Evolutionary conservation across 2,888 invertebrate genomes (phyloP).

Genomic region (Pachydiplax longipennis): DNA sequence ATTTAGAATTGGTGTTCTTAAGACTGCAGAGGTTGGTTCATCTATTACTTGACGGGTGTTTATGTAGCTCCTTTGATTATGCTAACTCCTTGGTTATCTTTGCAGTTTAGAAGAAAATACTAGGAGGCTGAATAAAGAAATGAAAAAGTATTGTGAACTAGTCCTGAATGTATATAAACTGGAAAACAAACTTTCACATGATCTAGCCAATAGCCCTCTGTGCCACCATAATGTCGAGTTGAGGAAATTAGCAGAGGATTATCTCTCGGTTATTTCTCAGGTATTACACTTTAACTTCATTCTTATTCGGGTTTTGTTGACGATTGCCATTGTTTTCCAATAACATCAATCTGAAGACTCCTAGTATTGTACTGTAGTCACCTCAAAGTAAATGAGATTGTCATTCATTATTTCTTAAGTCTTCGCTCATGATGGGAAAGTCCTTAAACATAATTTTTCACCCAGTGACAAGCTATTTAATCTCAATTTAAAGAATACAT

Average conservation of each 20-base stretch:
- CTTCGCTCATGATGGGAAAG: no score
- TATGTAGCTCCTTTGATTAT: background rate
- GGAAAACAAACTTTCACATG: constrained; percentile 59
- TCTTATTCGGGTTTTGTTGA: background rate
- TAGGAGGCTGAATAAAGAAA: constrained; percentile 58
- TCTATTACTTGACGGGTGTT: background rate
- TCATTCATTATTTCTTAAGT: no score
- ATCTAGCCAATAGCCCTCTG: constrained; percentile 58
- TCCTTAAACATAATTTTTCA: no score
- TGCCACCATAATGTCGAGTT: constrained; percentile 59
- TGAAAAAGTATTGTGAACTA: constrained; percentile 58
- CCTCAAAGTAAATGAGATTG: no score
- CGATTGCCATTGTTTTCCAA: background rate
- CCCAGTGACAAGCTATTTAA: no score
- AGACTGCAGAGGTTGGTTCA: constrained; percentile 57
- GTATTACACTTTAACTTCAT: constrained; percentile 50
- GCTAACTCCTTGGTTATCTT: background rate
- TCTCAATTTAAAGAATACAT: no score
- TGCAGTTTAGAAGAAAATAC: constrained; percentile 58
- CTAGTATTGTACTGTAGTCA: no score
- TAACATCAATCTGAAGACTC: background rate
- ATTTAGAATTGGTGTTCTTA: constrained; percentile 57
- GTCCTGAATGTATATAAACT: constrained; percentile 56
- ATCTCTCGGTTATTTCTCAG: constrained; percentile 60
- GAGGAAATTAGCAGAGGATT: constrained; percentile 60